A percentile compares a stretch with the other conserved stretches of the same genome.
phyloP scores from a whole-genome alignment of 2,888 invertebrate species.

The Epiblema foenella region DNA sequence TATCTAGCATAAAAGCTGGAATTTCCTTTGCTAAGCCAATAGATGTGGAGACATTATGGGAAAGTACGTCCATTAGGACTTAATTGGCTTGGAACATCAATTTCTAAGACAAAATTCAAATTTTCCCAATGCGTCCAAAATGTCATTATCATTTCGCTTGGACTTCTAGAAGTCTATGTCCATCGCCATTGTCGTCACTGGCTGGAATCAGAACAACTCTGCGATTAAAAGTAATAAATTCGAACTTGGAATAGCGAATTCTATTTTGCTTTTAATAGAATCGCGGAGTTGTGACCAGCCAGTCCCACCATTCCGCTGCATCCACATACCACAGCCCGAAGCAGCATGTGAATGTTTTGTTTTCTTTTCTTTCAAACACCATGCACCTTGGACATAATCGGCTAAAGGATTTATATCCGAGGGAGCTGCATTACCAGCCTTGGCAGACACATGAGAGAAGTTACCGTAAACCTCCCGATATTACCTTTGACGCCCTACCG shows the following conservation, averaged over 20 bases:
- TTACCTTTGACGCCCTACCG: conserved; percentile 81
- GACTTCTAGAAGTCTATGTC: conserved; percentile 73
- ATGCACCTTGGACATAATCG: conserved; percentile 83
- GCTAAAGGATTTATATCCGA: conserved; percentile 84
- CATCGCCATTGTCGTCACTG: conserved; percentile 71
- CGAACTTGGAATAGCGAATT: conserved; percentile 46
- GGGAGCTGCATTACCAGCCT: conserved; percentile 87
- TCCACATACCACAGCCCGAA: conserved; percentile 79
- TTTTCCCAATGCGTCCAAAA: conserved; percentile 72
- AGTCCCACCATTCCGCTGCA: conserved; percentile 71
- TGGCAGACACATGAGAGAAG: conserved; percentile 88
- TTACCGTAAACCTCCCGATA: conserved; percentile 84
- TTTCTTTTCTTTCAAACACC: conserved; percentile 84
- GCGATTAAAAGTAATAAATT: conserved; percentile 49
- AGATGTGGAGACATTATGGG: conserved; percentile 68
- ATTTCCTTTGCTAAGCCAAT: conserved; percentile 66
- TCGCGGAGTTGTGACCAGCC: conserved; percentile 70
- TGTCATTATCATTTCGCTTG: conserved; percentile 66
- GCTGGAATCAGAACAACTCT: conserved; percentile 56
- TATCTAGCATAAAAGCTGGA: conserved; percentile 55
- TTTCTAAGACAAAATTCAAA: conserved; percentile 51
- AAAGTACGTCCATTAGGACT: conserved; percentile 58
- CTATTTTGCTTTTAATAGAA: conserved; percentile 49
- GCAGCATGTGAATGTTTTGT: conserved; percentile 86
- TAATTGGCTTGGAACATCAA: conserved; percentile 54